Percentiles rank a stretch among this genome's conserved stretches.
Conservation (phyloP, 2,113 vertebrate genomes). For the Hemichromis elongatus region DNA sequence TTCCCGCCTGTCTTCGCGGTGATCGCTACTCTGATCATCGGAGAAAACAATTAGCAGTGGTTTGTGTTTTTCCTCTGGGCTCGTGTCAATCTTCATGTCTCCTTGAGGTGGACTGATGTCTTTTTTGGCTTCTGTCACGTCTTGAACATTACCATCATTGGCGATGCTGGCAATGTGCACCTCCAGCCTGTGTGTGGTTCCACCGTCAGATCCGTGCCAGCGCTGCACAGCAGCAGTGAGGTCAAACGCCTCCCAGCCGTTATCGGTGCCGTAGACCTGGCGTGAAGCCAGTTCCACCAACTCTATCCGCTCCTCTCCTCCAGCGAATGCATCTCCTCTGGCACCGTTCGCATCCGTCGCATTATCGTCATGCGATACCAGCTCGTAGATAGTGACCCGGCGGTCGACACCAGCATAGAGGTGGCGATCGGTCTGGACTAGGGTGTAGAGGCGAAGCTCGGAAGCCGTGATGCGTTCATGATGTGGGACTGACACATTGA, state of each 20-base stretch:
- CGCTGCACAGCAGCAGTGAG: constrained; percentile 81
- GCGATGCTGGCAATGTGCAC: constrained; percentile 85
- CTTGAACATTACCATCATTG: constrained; percentile 14
- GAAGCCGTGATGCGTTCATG: constrained; percentile 88
- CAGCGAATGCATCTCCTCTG: constrained; percentile 14
- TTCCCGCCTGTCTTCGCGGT: constrained; percentile 83
- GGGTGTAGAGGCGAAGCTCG: constrained; percentile 89
- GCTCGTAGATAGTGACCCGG: constrained; percentile 88
- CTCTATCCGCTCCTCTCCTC: constrained; percentile 34
- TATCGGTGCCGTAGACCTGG: constrained; percentile 83
- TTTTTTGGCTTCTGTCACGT: constrained; percentile 52
- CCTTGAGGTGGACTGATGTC: constrained; percentile 55
- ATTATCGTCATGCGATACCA: constrained; percentile 49
- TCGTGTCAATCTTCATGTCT: constrained; percentile 86
- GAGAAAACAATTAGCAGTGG: constrained; percentile 94
- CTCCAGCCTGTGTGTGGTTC: constrained; percentile 82
- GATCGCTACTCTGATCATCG: constrained; percentile 86
- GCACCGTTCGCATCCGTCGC: neutral
- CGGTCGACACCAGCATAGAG: constrained; percentile 83
- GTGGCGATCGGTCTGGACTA: constrained; percentile 83
- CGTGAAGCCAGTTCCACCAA: constrained; percentile 80
- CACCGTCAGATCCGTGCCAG: constrained; percentile 79
- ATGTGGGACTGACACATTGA: constrained; percentile 91
- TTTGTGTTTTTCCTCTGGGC: constrained; percentile 82
- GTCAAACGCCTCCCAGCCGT: constrained; percentile 92